A percentile compares a stretch with the other conserved stretches of the same genome.
phyloP scores from a whole-genome alignment of 2,888 invertebrate species.

The Hyposoter didymator region DNA sequence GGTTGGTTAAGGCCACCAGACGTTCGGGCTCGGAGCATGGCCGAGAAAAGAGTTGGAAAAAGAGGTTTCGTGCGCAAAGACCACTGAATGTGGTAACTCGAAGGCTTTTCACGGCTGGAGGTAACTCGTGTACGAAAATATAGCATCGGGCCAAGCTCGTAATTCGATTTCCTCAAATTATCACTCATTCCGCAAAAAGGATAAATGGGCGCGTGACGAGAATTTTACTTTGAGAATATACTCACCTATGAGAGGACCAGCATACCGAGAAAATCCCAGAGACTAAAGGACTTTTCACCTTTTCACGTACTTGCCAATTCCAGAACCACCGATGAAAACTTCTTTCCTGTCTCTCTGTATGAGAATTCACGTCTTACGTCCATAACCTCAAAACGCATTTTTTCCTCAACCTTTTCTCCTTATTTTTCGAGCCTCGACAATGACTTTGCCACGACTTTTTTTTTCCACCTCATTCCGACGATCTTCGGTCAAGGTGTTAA shows the following conservation, averaged over 20 bases:
- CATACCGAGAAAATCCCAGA: not conserved
- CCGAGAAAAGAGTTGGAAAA: conserved; percentile 6
- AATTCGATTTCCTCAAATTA: conserved; percentile 82
- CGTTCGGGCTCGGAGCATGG: conserved; percentile 19
- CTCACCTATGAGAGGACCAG: not conserved
- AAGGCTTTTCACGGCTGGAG: conserved; percentile 78
- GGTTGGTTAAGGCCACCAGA: conserved; percentile 33
- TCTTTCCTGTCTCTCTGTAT: conserved; percentile 19
- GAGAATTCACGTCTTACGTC: conserved; percentile 26
- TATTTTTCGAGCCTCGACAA: not conserved
- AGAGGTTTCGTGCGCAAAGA: conserved; percentile 47
- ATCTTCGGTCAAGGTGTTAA: not conserved
- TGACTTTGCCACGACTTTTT: not conserved
- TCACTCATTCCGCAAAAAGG: conserved; percentile 82
- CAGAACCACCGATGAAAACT: conserved; percentile 22
- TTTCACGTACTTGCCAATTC: conserved; percentile 35
- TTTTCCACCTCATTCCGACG: not conserved
- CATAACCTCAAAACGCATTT: conserved; percentile 1
- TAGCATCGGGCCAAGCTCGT: conserved; percentile 73
- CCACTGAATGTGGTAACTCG: conserved; percentile 73
- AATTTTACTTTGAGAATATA: conserved; percentile 72
- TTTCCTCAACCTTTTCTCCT: not conserved
- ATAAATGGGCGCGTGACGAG: conserved; percentile 81
- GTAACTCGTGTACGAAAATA: conserved; percentile 13
- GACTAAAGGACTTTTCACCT: conserved; percentile 32